A percentile compares a stretch with the other conserved stretches of the same genome.
Evolutionary conservation across 37 sponge, comb jelly and placozoan genomes (phyloP).

Genomic region (Halisarca cf. caerulea): DNA sequence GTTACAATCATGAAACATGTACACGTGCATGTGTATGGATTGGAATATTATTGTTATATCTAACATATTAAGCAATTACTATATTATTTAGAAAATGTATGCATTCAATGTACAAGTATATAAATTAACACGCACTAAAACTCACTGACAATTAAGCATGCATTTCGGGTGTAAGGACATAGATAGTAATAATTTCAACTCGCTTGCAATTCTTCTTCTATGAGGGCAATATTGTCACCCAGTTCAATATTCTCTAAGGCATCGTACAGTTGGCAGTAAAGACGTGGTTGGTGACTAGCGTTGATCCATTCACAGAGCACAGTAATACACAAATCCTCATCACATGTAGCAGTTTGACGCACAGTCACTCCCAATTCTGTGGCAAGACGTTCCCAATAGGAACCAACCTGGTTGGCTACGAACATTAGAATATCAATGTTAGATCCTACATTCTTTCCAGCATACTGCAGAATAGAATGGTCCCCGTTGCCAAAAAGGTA

Average conservation of each 20-base stretch:
- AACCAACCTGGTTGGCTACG: not conserved
- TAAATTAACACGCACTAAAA: too few relatives aligned
- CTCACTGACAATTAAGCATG: too few relatives aligned
- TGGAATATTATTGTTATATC: too few relatives aligned
- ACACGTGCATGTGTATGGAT: too few relatives aligned
- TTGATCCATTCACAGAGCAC: not conserved
- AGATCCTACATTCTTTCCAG: not conserved
- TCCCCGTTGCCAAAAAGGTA: not conserved
- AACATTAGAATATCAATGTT: not conserved
- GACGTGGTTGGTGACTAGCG: not conserved
- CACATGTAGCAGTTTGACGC: not conserved
- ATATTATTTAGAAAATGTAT: too few relatives aligned
- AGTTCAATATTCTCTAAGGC: conserved; percentile 4
- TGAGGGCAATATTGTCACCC: not conserved
- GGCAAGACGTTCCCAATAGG: not conserved
- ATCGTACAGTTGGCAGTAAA: not conserved
- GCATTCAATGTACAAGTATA: too few relatives aligned
- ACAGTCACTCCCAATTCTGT: not conserved
- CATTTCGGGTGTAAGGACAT: too few relatives aligned
- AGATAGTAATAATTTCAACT: too few relatives aligned
- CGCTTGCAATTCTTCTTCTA: not conserved
- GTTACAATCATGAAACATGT: too few relatives aligned
- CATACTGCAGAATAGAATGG: not conserved
- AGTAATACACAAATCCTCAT: not conserved
- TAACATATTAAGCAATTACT: too few relatives aligned